A percentile compares a stretch with the other conserved stretches of the same genome.
Evolutionary conservation across 2,888 invertebrate species (phyloP).

Genomic region (Coelopa pilipes): DNA sequence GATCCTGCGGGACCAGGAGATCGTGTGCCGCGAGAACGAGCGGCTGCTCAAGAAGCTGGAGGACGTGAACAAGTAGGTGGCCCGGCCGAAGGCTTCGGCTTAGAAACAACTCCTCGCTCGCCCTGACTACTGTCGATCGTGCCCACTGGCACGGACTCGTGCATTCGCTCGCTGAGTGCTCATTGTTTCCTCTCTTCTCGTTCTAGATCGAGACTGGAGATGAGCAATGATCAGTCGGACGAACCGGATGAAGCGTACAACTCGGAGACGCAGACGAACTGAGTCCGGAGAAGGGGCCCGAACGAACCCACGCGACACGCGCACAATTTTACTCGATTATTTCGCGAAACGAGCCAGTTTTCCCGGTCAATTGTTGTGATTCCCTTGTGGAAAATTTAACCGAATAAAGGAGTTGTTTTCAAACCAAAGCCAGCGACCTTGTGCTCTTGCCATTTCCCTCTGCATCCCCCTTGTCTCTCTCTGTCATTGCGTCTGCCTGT

Average conservation of each 20-base stretch:
- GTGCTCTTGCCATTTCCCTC: too few relatives aligned
- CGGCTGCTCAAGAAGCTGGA: slow-evolving; percentile 86
- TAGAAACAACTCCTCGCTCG: not conserved
- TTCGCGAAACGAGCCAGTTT: too few relatives aligned
- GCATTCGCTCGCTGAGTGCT: slow-evolving; percentile 43
- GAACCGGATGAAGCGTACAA: slow-evolving; percentile 41
- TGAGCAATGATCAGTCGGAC: slow-evolving; percentile 54
- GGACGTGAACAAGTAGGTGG: slow-evolving; percentile 84
- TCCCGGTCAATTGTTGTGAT: slow-evolving; percentile 11
- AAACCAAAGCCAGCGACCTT: slow-evolving; percentile 2
- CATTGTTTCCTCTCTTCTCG: slow-evolving; percentile 58
- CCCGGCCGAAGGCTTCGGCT: not conserved
- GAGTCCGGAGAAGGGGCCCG: not conserved
- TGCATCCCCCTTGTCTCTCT: too few relatives aligned
- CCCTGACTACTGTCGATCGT: not conserved
- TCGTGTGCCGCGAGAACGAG: slow-evolving; percentile 91
- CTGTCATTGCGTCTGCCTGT: slow-evolving; percentile 31
- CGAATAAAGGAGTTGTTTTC: slow-evolving; percentile 19
- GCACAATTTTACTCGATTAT: slow-evolving; percentile 39
- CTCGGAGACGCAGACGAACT: slow-evolving; percentile 32
- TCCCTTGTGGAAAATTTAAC: slow-evolving; percentile 16
- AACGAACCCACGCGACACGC: slow-evolving; percentile 6
- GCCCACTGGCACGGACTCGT: not conserved
- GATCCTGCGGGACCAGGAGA: slow-evolving; percentile 87
- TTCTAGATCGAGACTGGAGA: slow-evolving; percentile 54